Evolutionary conservation across 92 coral and sea anemone species (phyloP).

Genomic region (Siderastrea radians): DNA sequence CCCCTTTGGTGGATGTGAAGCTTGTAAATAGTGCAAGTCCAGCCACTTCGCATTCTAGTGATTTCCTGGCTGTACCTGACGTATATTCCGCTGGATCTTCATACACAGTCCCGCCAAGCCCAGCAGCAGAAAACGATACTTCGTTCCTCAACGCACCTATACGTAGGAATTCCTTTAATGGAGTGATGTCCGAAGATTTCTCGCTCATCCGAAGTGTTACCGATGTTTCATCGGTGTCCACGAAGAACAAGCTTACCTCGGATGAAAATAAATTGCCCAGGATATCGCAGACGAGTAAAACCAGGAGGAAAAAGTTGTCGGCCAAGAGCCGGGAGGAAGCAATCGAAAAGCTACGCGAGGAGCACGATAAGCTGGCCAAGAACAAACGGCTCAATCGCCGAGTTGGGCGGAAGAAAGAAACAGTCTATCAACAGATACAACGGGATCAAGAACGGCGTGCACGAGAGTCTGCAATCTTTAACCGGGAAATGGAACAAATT

Average conservation of each 20-base stretch:
- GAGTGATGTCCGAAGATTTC: not conserved
- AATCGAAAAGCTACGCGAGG: slow-evolving; percentile 11
- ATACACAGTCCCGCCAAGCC: slow-evolving; percentile 47
- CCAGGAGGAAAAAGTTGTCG: not conserved
- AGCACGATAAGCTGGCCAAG: slow-evolving; percentile 14
- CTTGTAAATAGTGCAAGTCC: slow-evolving; percentile 34
- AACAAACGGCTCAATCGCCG: slow-evolving; percentile 9
- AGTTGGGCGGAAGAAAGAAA: slow-evolving; percentile 1
- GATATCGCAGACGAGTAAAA: slow-evolving; percentile 6
- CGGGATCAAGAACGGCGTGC: slow-evolving; percentile 42
- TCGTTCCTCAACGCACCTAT: not conserved
- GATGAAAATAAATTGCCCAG: slow-evolving; percentile 16
- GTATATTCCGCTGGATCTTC: not conserved
- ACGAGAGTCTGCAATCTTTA: slow-evolving; percentile 26
- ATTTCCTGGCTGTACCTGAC: slow-evolving; percentile 16
- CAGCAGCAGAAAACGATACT: slow-evolving; percentile 3
- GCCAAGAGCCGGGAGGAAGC: slow-evolving; percentile 31
- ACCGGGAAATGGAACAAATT: slow-evolving; percentile 56
- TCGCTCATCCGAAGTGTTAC: slow-evolving; percentile 16
- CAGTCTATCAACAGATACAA: slow-evolving; percentile 28
- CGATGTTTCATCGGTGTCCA: slow-evolving; percentile 4
- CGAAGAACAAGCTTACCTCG: not conserved
- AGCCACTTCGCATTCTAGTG: not conserved
- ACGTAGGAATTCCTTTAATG: slow-evolving; percentile 26
- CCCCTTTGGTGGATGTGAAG: slow-evolving; percentile 15